phyloP scores from a whole-genome alignment of 92 coral and sea anemone genomes.

The Meandrina meandrites region DNA sequence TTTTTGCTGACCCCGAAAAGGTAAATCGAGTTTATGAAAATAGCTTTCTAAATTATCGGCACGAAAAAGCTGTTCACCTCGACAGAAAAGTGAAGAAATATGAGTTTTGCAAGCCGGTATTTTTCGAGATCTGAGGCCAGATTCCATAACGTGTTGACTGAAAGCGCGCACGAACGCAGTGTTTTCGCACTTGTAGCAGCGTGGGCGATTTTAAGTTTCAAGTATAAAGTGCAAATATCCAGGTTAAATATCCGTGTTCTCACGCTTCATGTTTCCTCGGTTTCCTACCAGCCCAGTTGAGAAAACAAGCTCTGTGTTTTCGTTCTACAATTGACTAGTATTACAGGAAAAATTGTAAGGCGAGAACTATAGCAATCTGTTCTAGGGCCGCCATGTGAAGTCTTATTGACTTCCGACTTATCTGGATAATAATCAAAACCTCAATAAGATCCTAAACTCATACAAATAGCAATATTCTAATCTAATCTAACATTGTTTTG shows the following conservation, averaged over 20 bases:
- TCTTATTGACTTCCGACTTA: slow-evolving; percentile 37
- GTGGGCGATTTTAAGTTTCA: neutral
- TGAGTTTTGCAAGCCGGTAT: neutral
- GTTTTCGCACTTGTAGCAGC: neutral
- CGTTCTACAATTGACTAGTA: neutral
- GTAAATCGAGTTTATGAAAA: slow-evolving; percentile 47
- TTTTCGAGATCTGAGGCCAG: neutral
- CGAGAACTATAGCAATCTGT: slow-evolving; percentile 13
- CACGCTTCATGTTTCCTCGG: neutral
- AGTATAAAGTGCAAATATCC: neutral
- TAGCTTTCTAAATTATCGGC: slow-evolving; percentile 22
- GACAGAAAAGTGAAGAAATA: slow-evolving; percentile 17
- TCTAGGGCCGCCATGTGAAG: neutral
- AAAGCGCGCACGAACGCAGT: neutral
- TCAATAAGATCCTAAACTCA: slow-evolving; percentile 48
- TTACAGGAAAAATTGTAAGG: slow-evolving; percentile 17
- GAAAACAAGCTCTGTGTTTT: slow-evolving; percentile 23
- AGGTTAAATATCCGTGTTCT: neutral
- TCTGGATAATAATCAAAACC: slow-evolving; percentile 48
- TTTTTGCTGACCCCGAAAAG: slow-evolving; percentile 38
- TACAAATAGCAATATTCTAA: slow-evolving; percentile 48
- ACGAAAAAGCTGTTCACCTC: slow-evolving; percentile 42
- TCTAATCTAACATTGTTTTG: slow-evolving; percentile 25
- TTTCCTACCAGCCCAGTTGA: slow-evolving; percentile 15
- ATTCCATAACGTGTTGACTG: neutral